These are phyloP conservation scores for Pterostichus niger DNA, from an alignment of 2,888 invertebrate genomes.

Conservation along the genomic window DNA sequence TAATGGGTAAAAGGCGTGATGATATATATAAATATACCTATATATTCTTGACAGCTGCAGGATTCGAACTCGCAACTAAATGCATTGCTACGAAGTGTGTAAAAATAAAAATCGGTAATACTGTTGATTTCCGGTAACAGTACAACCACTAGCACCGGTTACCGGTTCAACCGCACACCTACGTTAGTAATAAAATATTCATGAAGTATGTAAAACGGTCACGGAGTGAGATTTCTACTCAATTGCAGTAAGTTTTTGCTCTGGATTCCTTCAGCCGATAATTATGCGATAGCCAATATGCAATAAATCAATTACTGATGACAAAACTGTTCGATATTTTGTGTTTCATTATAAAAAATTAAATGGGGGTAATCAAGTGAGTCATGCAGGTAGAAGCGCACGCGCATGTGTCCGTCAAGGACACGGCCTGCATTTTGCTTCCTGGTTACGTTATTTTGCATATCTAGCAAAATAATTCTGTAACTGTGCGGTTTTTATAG, in stretches of 20 bases:
- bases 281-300: conserved; percentile 59
- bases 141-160: background rate
- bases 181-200: conserved; percentile 38
- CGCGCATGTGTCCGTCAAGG: conserved; percentile 25
- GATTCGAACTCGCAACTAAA: too few species aligned
- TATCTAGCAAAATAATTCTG: background rate
- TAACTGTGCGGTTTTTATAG: conserved; percentile 35
- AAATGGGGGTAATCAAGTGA: conserved; percentile 53
- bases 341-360: conserved; percentile 34
- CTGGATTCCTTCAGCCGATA: conserved; percentile 31
- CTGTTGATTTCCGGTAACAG: conserved; percentile 6
- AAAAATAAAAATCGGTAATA: background rate
- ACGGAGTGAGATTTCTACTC: conserved; percentile 15
- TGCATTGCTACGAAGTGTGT: background rate
- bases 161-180: conserved; percentile 9
- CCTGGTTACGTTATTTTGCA: conserved; percentile 26
- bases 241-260: conserved; percentile 29
- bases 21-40: too few species aligned
- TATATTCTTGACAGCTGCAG: too few species aligned
- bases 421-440: conserved; percentile 22
- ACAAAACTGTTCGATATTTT: conserved; percentile 56
- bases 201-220: conserved; percentile 47
- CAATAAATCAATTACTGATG: conserved; percentile 64
- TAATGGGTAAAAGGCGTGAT: too few species aligned
- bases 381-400: conserved; percentile 5